Conservation (phyloP, 64 coral and sea anemone species). For the Pocillopora verrucosa region DNA sequence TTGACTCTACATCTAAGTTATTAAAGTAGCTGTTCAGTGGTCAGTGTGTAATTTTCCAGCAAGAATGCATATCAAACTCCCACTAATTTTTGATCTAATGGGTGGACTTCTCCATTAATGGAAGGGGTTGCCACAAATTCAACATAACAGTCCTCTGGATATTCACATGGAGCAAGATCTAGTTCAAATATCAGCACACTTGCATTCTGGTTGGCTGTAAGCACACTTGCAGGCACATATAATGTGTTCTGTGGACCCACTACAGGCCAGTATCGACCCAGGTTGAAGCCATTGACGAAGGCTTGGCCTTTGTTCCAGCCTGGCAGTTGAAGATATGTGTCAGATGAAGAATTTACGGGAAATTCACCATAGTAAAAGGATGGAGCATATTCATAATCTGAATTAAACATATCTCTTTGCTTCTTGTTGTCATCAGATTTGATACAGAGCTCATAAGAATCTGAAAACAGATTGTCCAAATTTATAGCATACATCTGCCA, state of each 20-base stretch:
- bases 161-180: conserved; percentile 76
- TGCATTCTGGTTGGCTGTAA: conserved; percentile 38
- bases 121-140: conserved; percentile 65
- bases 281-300: conserved; percentile 59
- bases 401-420: not conserved
- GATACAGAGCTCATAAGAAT: not conserved
- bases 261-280: conserved; percentile 88
- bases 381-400: not conserved
- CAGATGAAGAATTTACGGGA: conserved; percentile 1
- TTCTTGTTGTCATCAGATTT: not conserved
- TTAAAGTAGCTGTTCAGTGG: too few relatives aligned
- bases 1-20: too few relatives aligned
- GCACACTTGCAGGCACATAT: conserved; percentile 75
- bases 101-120: conserved; percentile 60
- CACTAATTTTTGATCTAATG: not conserved
- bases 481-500: conserved; percentile 79
- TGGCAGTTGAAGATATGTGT: not conserved
- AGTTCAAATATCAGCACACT: conserved; percentile 71
- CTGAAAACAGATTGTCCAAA: conserved; percentile 30
- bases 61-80: too few relatives aligned
- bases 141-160: conserved; percentile 63
- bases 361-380: conserved; percentile 36
- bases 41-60: too few relatives aligned
- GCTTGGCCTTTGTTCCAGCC: conserved; percentile 12
- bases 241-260: conserved; percentile 80